Base-by-base conservation (phyloP, 1,140 invertebrate species). In the Drusus annulatus region DNA sequence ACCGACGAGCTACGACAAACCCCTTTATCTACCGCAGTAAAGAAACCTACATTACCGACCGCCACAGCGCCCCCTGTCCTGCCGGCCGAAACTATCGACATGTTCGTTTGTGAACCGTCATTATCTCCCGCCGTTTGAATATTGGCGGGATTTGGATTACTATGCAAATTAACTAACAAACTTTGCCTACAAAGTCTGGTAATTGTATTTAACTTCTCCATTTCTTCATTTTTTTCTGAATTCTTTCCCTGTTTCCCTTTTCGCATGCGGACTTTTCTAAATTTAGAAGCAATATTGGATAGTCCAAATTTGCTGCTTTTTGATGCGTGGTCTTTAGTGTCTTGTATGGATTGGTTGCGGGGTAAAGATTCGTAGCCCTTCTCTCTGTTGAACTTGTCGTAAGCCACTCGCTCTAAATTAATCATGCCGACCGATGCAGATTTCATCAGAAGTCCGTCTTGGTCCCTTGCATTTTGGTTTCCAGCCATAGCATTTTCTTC, bases 371-470 rank as follows among this genome's bases (percentile, higher is more conserved):
- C 74, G 80, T 84, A 69, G 73, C 80, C 62, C 83, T 31, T 88
- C 86, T 23, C 86, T 84, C 51, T 78, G 81, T 36, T 86, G 21
- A 91, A 84, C 80, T 91, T 88, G 77, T 91, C 89, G 85, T 91
- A 93, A 2, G 91, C 88, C 10, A 91, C 89, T 16, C 89, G 85
- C 76, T 93, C 92, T 0, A 93, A 87, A 79, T 93, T 93, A 62
- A 95, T 94, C 91, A 94, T 94, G 13, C 93, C 93, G 0, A 91
- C 93, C 81, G 93, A 94, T 1, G 93, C 92, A 25, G 93, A 94
- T 84, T 94, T 93, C 1, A 92, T 90, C 3, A 93, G 85, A 10
- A 88, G 83, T 60, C 84, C 84, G 45, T 84, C 81, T 10, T 80
- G 81, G 50, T 84, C 87, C 36, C 84, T 84, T 8, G 82, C 71